Evolutionary conservation across 1,140 invertebrate species (phyloP), one percentile per base, ranked within the genome.

Genomic region (Lepidotrigona ventralis): DNA sequence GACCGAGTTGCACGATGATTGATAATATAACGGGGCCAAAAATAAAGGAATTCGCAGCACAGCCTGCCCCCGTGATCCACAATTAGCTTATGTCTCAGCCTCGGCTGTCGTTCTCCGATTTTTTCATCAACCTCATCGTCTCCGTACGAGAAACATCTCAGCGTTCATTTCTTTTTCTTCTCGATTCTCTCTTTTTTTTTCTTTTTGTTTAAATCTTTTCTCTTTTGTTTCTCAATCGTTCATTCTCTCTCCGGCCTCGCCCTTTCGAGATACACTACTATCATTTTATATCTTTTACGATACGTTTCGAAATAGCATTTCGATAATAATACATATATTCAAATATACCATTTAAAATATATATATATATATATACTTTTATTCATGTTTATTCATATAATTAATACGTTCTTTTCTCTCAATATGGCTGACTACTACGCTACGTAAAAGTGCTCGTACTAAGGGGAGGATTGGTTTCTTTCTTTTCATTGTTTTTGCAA

Each of bases 21-120:
- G 14, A 1, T 12, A 33, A 39, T 3, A 6, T 3, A 6, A 60
- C 21, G 8, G 9, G n/a, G 9, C 68, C 63, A 63, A 60, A 6
- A 15, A 29, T 8, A 6, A 29, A 74, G 70, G 83, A 72, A 83
- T 53, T 79, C 69, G 72, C 83, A 72, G 70, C 83, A 91, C 93
- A 94, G 93, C 93, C 93, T 93, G 92, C 91, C 91, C 93, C 93
- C 92, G 93, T 88, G 93, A 94, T 94, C 93, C 93, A 77, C 93
- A 94, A 93, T 93, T 94, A 94, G 93, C 92, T 94, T 93, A 93
- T 92, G 81, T 90, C 84, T 89, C 92, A 91, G 86, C 91, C 91
- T 90, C 71, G 66, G 76, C 75, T 83, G 88, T 79, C 86, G 76
- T 84, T 78, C 81, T 77, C 81, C 71, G 58, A 84, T 68, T 69